Conservation (phyloP, 2,113 vertebrate species). For the Microcebus jonahi region DNA sequence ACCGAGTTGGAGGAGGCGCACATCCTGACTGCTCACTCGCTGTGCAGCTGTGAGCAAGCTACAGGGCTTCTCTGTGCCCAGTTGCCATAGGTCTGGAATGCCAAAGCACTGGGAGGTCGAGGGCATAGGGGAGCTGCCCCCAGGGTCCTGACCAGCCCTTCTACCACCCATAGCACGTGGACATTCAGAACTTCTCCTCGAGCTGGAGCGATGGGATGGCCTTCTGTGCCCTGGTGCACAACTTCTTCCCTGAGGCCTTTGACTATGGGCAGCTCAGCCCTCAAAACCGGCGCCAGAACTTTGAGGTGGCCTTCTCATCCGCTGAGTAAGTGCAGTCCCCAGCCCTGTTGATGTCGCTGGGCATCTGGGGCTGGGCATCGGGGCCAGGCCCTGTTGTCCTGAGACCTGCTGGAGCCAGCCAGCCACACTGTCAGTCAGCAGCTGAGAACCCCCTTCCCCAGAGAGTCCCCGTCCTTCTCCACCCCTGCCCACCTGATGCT, state of each 20-base stretch:
- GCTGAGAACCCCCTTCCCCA: constrained; percentile 59
- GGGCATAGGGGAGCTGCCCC: background rate
- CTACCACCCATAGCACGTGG: constrained; percentile 88
- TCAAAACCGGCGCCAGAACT: constrained; percentile 96
- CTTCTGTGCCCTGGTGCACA: constrained; percentile 97
- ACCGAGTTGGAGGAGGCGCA: background rate
- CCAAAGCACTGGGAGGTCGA: background rate
- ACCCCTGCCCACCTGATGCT: constrained; percentile 38
- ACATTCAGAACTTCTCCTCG: constrained; percentile 99
- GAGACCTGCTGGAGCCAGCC: background rate
- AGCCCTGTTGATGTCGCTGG: background rate
- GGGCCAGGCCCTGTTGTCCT: background rate
- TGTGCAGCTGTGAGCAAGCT: background rate
- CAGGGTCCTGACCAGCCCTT: background rate
- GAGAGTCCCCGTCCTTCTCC: constrained; percentile 25
- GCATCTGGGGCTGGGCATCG: background rate
- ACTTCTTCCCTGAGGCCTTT: constrained; percentile 98
- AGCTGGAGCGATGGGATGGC: constrained; percentile 99
- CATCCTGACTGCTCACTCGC: background rate
- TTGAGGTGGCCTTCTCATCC: constrained; percentile 95
- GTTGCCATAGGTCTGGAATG: background rate
- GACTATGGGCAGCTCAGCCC: constrained; percentile 94
- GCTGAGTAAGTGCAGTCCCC: constrained; percentile 93
- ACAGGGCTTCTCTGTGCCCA: background rate
- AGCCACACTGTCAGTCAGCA: constrained; percentile 43